A percentile compares a stretch with the other conserved stretches of the same genome.
Evolutionary conservation across 2,888 invertebrate genomes (phyloP).

Genomic region (Rotaria macrura): DNA sequence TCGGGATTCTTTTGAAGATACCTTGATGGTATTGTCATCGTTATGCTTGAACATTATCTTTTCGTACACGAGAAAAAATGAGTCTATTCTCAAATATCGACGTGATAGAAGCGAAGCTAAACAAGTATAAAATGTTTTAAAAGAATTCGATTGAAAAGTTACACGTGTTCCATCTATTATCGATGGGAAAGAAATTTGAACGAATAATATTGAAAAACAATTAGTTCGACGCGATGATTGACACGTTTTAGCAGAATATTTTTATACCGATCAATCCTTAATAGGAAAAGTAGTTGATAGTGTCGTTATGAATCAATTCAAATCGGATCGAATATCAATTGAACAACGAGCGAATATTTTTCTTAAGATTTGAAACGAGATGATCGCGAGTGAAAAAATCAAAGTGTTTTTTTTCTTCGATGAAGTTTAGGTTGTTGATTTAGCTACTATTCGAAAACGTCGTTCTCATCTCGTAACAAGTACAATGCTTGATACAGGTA

Average conservation of each 20-base stretch:
- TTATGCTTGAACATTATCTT: not conserved
- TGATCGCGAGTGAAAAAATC: no score
- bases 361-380: slow-evolving; percentile 36
- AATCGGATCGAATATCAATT: slow-evolving; percentile 78
- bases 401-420: not conserved
- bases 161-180: slow-evolving; percentile 73
- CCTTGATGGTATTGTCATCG: not conserved
- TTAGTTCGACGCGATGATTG: slow-evolving; percentile 77
- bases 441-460: slow-evolving; percentile 71
- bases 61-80: slow-evolving; percentile 47
- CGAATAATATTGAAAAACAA: slow-evolving; percentile 67
- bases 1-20: not conserved
- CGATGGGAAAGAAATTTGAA: slow-evolving; percentile 73
- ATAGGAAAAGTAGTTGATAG: slow-evolving; percentile 72
- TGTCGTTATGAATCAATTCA: slow-evolving; percentile 65
- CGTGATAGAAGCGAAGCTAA: slow-evolving; percentile 70
- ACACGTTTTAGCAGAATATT: slow-evolving; percentile 75
- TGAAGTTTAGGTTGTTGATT: slow-evolving; percentile 62
- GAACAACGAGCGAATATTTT: slow-evolving; percentile 66
- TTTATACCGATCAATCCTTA: slow-evolving; percentile 72
- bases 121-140: slow-evolving; percentile 62
- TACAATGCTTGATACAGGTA: slow-evolving; percentile 80
- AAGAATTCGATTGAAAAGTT: slow-evolving; percentile 51
- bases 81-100: slow-evolving; percentile 58
- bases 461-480: slow-evolving; percentile 80